Base-by-base conservation (phyloP, 2,797 vertebrate genomes). In the Glossophaga mutica region DNA sequence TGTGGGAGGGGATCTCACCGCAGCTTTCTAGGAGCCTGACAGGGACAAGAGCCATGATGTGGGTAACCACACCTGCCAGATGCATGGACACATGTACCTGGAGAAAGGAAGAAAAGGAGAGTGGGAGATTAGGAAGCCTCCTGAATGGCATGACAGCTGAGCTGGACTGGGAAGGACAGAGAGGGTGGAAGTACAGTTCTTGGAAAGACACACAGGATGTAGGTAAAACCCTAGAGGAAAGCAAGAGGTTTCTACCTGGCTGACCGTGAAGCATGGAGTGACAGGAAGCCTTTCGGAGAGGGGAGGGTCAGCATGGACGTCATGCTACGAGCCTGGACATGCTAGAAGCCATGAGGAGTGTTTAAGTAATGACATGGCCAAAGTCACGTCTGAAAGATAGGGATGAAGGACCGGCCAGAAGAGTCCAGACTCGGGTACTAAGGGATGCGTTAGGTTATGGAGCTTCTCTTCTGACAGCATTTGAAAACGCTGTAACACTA, bases 301-400 rank as follows among this genome's bases (percentile, higher is more conserved):
- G 50, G 62, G 62, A 87, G 55, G 65, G 91, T 46, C 70, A 83
- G 68, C 79, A 26, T 16, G 37, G 77, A 62, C 9, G 10, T 59
- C 86, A 77, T 2, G 14, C 55, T 90, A 4, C 7, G 44, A 78
- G n/a, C 32, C 29, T 83, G 73, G 48, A 74, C 21, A 44, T 18
- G 73, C 90, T 0, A 55, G 74, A 93, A 50, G 50, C 52, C 62
- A 57, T 9, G 11, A 18, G 48, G 39, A 88, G 19, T 55, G 6
- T 87, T 74, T 94, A 90, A 77, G 65, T 32, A 87, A 90, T 55
- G 73, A 65, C 74, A 70, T 2, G 34, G 73, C 85, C 39, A 87
- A 37, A 74, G 67, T 37, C 74, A 91, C 21, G 78, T 90, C 59
- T 42, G 48, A 79, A 96, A 87, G 68, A 92, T 9, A 90, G 48